phyloP scores from a whole-genome alignment of 2,888 invertebrate genomes.

The Augiades crinisus region DNA sequence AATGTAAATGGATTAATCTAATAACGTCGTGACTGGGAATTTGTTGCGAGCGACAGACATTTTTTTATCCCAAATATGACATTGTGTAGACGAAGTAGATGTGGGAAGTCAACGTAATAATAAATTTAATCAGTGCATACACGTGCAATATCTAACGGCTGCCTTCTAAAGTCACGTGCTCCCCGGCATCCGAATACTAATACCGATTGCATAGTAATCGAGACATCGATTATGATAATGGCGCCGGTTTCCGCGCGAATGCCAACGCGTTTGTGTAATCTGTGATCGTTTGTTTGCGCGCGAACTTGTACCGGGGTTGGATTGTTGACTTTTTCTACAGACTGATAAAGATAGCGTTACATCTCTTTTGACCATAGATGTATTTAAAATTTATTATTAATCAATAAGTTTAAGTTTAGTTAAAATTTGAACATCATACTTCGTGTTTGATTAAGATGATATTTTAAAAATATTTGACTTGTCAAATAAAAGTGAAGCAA shows the following conservation, averaged over 20 bases:
- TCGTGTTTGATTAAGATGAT: too few relatives aligned
- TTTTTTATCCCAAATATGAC: too few relatives aligned
- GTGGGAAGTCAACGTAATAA: too few relatives aligned
- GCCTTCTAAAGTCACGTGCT: conserved; percentile 23
- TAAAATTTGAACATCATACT: too few relatives aligned
- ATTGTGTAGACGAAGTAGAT: too few relatives aligned
- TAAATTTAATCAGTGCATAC: neutral
- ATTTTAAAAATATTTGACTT: neutral
- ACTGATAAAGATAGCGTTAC: neutral
- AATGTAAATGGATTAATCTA: too few relatives aligned
- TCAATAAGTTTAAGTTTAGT: neutral
- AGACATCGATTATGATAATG: conserved; percentile 28
- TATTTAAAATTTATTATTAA: neutral
- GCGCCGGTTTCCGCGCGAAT: conserved; percentile 18
- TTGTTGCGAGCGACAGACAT: too few relatives aligned
- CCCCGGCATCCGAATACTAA: conserved; percentile 21
- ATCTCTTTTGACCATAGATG: too few relatives aligned
- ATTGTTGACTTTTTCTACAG: neutral
- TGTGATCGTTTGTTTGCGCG: conserved; percentile 13
- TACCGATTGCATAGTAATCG: conserved; percentile 28
- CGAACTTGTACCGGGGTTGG: neutral
- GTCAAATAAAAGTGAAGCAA: too few relatives aligned
- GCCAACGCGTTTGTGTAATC: conserved; percentile 9
- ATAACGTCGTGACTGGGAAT: too few relatives aligned
- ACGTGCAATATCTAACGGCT: neutral